These are phyloP conservation scores for Zelleria hepariella DNA, from an alignment of 2,888 invertebrate genomes.

Conservation along the genomic window DNA sequence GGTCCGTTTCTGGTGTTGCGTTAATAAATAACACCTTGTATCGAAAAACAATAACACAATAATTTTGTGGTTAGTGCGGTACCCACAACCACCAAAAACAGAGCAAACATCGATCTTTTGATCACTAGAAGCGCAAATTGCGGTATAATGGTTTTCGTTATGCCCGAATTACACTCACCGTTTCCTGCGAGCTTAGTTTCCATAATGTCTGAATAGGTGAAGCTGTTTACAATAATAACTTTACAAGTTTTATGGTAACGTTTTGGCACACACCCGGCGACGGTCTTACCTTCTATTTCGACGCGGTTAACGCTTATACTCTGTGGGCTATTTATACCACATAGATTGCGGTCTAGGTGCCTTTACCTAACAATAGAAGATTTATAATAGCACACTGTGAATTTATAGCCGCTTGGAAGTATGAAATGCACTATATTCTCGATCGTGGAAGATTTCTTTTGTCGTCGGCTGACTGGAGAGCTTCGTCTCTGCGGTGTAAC, in stretches of 20 bases:
- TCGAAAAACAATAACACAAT: not conserved
- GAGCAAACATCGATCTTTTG: not conserved
- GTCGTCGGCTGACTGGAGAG: not conserved
- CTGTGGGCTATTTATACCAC: conserved; percentile 44
- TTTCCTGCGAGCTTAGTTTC: not conserved
- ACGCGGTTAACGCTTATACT: conserved; percentile 23
- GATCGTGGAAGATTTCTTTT: not conserved
- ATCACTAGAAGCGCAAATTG: not conserved
- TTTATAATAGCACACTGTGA: conserved; percentile 17
- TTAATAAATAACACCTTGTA: no score
- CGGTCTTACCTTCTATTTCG: conserved; percentile 27
- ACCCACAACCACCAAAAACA: no score
- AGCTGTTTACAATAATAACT: conserved; percentile 25
- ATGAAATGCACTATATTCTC: not conserved
- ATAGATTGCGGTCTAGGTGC: conserved; percentile 31
- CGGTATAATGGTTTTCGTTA: not conserved
- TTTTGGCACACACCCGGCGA: conserved; percentile 26
- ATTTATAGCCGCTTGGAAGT: not conserved
- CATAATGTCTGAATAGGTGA: conserved; percentile 5
- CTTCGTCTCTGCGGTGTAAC: not conserved
- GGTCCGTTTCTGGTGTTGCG: no score
- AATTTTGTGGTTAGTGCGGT: not conserved
- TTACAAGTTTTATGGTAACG: conserved; percentile 29
- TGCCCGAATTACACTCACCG: not conserved
- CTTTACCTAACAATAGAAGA: conserved; percentile 42